Conservation (phyloP, 2,888 invertebrate genomes). For the Parnassius orleans region DNA sequence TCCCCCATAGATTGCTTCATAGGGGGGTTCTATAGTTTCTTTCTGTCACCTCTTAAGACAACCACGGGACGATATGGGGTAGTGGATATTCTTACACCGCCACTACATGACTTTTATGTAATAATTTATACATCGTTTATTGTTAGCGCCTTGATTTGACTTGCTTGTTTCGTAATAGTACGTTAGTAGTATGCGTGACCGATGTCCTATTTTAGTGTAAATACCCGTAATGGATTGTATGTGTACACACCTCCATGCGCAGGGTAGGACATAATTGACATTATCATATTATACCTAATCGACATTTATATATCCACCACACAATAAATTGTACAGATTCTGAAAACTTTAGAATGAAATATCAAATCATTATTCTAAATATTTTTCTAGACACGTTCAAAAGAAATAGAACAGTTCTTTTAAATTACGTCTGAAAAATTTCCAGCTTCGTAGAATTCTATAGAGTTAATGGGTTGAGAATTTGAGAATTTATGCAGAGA, state of each 20-base stretch:
- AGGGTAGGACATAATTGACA: neutral
- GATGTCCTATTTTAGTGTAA: neutral
- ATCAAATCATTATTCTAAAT: too few relatives aligned
- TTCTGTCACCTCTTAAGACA: too few relatives aligned
- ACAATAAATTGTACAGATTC: neutral
- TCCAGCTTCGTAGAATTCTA: conserved; percentile 9
- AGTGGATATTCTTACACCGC: too few relatives aligned
- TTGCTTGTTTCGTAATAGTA: neutral
- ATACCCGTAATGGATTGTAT: neutral
- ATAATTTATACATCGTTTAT: too few relatives aligned
- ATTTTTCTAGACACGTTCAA: neutral
- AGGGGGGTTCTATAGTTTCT: too few relatives aligned
- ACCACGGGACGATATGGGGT: too few relatives aligned
- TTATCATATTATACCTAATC: neutral
- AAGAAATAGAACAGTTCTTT: conserved; percentile 1
- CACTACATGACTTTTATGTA: too few relatives aligned
- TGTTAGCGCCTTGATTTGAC: neutral
- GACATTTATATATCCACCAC: neutral
- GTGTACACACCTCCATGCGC: neutral
- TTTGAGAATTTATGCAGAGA: neutral
- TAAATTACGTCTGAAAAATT: conserved; percentile 5
- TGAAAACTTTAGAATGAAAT: too few relatives aligned
- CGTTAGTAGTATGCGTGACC: neutral
- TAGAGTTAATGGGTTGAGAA: conserved; percentile 7
- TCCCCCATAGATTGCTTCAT: too few relatives aligned